Conservation (phyloP, 2,113 vertebrate species). For the Salvator merianae region DNA sequence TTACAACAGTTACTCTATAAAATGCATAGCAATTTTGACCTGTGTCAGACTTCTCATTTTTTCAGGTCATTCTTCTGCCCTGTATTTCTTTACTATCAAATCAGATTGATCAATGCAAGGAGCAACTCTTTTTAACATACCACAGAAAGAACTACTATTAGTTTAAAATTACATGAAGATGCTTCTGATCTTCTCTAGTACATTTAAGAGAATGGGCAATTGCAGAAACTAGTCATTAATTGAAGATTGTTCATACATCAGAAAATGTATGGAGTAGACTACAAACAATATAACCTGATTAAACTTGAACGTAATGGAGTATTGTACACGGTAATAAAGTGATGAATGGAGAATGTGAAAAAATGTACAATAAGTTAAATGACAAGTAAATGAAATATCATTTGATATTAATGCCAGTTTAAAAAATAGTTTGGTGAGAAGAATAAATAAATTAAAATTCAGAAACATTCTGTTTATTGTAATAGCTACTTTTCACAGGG, state of each 20-base stretch:
- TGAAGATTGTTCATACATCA: background rate
- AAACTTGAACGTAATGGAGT: background rate
- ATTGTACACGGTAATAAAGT: too few species aligned
- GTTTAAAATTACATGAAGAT: background rate
- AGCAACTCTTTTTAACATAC: background rate
- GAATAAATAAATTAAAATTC: background rate
- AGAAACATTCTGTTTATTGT: constrained; percentile 42
- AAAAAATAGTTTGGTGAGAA: background rate
- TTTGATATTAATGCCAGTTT: constrained; percentile 4
- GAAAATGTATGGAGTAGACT: too few species aligned
- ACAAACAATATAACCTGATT: too few species aligned
- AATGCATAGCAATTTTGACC: too few species aligned
- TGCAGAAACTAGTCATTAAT: too few species aligned
- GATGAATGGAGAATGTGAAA: background rate
- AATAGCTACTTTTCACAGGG: constrained; percentile 55
- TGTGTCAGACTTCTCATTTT: background rate
- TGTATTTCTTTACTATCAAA: background rate
- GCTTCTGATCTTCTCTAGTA: background rate
- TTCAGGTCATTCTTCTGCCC: background rate
- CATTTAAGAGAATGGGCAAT: background rate
- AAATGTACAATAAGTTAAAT: background rate
- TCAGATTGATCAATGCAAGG: background rate
- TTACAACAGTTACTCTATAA: background rate
- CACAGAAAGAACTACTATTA: background rate
- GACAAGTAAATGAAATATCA: background rate